Conservation (phyloP, 2,888 invertebrate species). For the Conchocele bisecta region DNA sequence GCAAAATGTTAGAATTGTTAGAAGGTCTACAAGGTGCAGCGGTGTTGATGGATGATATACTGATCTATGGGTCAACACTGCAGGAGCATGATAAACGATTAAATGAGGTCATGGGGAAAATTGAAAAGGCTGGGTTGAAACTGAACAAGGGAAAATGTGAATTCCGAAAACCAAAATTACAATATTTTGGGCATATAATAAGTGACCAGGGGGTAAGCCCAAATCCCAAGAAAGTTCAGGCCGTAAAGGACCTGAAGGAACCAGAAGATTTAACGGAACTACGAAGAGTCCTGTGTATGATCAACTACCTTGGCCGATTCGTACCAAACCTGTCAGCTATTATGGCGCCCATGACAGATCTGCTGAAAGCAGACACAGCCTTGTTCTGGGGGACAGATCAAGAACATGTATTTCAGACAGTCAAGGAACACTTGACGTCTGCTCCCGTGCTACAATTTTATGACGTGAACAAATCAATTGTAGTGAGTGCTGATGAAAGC, state of each 20-base stretch:
- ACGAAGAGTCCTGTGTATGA: conserved; percentile 16
- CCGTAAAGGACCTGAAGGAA: conserved; percentile 18
- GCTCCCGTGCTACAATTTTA: conserved; percentile 56
- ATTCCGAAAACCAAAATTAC: conserved; percentile 28
- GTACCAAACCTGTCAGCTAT: conserved; percentile 41
- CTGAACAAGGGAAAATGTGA: conserved; percentile 56
- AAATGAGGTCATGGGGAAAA: conserved; percentile 13
- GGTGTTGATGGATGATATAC: conserved; percentile 45
- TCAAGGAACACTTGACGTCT: conserved; percentile 41
- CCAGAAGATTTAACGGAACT: conserved; percentile 24
- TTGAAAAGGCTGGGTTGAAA: conserved; percentile 29
- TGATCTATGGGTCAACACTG: conserved; percentile 33
- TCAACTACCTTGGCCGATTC: conserved; percentile 10
- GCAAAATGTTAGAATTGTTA: conserved; percentile 28
- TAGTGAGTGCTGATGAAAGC: conserved; percentile 60
- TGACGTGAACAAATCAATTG: conserved; percentile 48
- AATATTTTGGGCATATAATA: conserved; percentile 47
- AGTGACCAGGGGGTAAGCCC: conserved; percentile 34
- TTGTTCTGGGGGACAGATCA: conserved; percentile 39
- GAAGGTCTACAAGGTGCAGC: conserved; percentile 39
- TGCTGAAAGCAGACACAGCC: conserved; percentile 30
- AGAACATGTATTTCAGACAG: conserved; percentile 40
- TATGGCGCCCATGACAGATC: conserved; percentile 45
- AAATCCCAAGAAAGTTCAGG: conserved; percentile 35
- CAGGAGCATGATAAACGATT: conserved; percentile 43